Conservation (phyloP, 2,113 vertebrate genomes). For the Strigops habroptila region DNA sequence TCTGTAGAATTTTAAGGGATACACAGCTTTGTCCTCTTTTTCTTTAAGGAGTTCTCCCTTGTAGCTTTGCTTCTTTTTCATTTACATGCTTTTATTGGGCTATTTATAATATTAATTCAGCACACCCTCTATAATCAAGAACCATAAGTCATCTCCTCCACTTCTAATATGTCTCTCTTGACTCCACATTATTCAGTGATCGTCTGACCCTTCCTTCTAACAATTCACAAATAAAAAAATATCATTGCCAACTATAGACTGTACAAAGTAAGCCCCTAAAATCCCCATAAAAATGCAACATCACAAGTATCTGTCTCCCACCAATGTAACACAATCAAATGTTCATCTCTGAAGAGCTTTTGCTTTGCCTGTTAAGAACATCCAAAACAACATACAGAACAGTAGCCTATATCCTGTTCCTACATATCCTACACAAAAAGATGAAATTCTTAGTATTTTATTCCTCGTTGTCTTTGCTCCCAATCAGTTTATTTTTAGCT, state of each 20-base stretch:
- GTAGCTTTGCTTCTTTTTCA: not conserved
- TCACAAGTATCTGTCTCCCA: not conserved
- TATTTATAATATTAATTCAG: not conserved
- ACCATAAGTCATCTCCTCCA: not conserved
- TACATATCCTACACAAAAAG: not conserved
- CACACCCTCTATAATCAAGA: not conserved
- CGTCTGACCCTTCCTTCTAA: not conserved
- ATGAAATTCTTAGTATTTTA: not conserved
- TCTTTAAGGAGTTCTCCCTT: not conserved
- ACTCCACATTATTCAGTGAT: not conserved
- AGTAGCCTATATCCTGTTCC: not conserved
- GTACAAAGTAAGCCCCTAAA: not conserved
- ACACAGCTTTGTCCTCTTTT: not conserved
- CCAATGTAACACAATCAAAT: not conserved
- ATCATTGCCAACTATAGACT: not conserved
- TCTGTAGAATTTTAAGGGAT: not conserved
- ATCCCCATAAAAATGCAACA: rapidly evolving
- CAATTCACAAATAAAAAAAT: not conserved
- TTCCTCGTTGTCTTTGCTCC: not conserved
- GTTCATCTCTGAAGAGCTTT: rapidly evolving
- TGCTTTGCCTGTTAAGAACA: not conserved
- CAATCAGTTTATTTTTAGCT: not conserved
- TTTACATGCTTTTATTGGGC: not conserved
- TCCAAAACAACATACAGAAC: not conserved
- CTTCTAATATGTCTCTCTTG: not conserved